phyloP scores from a whole-genome alignment of 2,888 invertebrate genomes.

The Altica lythri region DNA sequence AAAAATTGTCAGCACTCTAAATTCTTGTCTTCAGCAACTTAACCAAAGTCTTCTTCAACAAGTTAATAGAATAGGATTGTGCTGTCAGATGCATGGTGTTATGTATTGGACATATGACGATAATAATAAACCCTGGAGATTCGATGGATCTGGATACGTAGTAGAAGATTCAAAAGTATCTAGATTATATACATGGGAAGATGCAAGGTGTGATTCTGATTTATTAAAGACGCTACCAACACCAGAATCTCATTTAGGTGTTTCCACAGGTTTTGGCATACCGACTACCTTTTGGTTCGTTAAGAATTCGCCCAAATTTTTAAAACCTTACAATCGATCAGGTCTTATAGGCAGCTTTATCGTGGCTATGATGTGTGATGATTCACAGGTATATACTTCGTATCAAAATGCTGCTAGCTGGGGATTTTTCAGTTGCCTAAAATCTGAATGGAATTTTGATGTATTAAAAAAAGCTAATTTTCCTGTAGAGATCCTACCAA shows the following conservation, averaged over 20 bases:
- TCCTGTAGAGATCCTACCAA: background rate
- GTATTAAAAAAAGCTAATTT: slow-evolving; percentile 43
- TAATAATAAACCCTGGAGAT: slow-evolving; percentile 61
- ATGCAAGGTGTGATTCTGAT: slow-evolving; percentile 74
- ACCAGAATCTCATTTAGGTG: slow-evolving; percentile 72
- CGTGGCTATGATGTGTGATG: slow-evolving; percentile 75
- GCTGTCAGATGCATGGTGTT: slow-evolving; percentile 89
- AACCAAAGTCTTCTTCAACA: slow-evolving; percentile 56
- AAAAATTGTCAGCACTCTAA: slow-evolving; percentile 77
- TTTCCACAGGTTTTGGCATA: slow-evolving; percentile 79
- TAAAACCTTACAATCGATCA: slow-evolving; percentile 69
- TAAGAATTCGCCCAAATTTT: slow-evolving; percentile 70
- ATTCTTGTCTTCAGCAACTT: slow-evolving; percentile 73
- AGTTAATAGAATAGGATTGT: slow-evolving; percentile 71
- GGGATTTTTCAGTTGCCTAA: slow-evolving; percentile 78
- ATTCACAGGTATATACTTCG: slow-evolving; percentile 73
- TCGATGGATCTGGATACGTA: slow-evolving; percentile 62
- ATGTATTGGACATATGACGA: slow-evolving; percentile 70
- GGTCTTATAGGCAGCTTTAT: slow-evolving; percentile 82
- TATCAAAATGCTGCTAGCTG: slow-evolving; percentile 85
- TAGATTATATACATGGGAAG: slow-evolving; percentile 78
- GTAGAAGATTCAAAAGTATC: background rate
- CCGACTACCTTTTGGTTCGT: slow-evolving; percentile 82
- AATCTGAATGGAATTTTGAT: slow-evolving; percentile 71
- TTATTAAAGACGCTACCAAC: slow-evolving; percentile 74